Percentiles rank a stretch among this genome's conserved stretches.
phyloP scores from a whole-genome alignment of 2,888 invertebrate genomes.

The Trissonchulus latispiculum region DNA sequence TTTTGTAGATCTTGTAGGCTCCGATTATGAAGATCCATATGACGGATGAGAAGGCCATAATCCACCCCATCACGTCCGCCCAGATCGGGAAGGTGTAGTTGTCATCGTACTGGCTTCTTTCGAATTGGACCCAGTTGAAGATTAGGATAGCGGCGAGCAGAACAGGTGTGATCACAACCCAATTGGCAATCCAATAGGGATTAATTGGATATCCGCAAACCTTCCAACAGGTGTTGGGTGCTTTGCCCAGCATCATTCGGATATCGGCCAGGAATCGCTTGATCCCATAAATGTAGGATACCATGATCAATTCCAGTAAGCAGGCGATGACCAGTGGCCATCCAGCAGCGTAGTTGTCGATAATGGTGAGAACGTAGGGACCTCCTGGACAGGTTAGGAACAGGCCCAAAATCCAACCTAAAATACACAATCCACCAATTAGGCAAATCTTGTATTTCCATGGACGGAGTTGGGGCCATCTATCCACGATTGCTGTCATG shows the following conservation, averaged over 20 bases:
- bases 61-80: conserved; percentile 20
- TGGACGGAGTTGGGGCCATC: conserved; percentile 40
- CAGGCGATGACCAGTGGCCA: conserved; percentile 48
- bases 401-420: conserved; percentile 21
- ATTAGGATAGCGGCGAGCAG: conserved; percentile 8
- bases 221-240: not conserved
- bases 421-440: conserved; percentile 16
- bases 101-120: conserved; percentile 2
- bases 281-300: conserved; percentile 49
- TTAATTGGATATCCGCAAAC: not conserved
- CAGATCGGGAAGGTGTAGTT: conserved; percentile 16
- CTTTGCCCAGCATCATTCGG: conserved; percentile 11
- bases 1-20: not conserved
- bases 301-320: conserved; percentile 50
- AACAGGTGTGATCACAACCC: conserved; percentile 15
- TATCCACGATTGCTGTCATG: conserved; percentile 49
- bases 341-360: conserved; percentile 49
- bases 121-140: conserved; percentile 8
- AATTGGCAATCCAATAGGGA: conserved; percentile 21
- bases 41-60: not conserved
- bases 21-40: conserved; percentile 19
- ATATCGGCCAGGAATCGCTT: conserved; percentile 21
- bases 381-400: conserved; percentile 27
- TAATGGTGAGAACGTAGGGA: conserved; percentile 47
- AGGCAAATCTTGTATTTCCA: conserved; percentile 18